These are phyloP conservation scores for Falco cherrug DNA, from an alignment of 2,797 vertebrate genomes.

Conservation along the genomic window DNA sequence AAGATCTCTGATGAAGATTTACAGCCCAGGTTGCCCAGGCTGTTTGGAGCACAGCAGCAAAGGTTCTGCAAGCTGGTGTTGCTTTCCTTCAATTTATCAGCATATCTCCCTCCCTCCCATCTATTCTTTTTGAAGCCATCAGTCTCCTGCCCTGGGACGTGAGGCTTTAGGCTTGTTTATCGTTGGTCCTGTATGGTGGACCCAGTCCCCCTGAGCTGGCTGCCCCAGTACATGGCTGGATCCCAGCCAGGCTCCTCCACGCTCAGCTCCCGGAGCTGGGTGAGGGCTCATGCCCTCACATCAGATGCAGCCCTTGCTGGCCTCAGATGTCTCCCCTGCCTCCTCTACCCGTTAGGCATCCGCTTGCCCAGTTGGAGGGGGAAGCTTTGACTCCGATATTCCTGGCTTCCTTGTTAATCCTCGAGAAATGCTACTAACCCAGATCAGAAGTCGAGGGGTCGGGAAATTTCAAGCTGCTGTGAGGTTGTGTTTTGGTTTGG, in stretches of 20 bases:
- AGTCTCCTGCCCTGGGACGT: conserved; percentile 31
- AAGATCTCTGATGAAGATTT: neutral
- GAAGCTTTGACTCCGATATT: conserved; percentile 9
- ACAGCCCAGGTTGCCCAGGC: neutral
- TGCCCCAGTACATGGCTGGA: neutral
- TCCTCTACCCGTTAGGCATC: conserved; percentile 9
- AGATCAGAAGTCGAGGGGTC: conserved; percentile 16
- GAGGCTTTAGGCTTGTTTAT: conserved; percentile 55
- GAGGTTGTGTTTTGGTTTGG: neutral
- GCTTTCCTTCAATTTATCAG: conserved; percentile 50
- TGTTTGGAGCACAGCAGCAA: neutral
- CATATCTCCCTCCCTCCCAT: neutral
- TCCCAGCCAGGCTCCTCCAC: neutral
- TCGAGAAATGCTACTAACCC: conserved; percentile 20
- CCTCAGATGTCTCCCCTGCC: neutral
- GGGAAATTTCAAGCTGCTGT: neutral
- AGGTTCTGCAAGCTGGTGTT: neutral
- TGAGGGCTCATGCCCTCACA: neutral
- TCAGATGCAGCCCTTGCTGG: neutral
- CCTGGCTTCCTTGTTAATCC: conserved; percentile 48
- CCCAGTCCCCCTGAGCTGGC: neutral
- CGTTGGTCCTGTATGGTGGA: neutral
- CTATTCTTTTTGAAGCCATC: neutral
- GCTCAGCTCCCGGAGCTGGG: neutral
- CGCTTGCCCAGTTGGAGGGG: neutral